Evolutionary conservation across 2,888 invertebrate species (phyloP), one percentile per base, ranked within the genome.

Genomic region (Pasiphila rectangulata): DNA sequence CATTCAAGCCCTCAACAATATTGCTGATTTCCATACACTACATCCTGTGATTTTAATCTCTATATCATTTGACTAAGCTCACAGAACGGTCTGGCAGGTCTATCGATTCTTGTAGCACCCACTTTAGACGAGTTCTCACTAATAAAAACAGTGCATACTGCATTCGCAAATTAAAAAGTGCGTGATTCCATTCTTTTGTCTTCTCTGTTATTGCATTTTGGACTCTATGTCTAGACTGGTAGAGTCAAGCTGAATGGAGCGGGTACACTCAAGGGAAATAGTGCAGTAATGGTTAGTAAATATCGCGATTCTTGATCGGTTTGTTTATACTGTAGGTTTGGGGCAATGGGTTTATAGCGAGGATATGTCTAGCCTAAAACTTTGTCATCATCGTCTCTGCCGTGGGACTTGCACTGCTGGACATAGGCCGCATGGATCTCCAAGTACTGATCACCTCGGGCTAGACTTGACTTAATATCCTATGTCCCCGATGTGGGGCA

Each of bases 231-330:
- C n/a, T n/a, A n/a, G n/a, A n/a, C n/a, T n/a, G 15, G 6, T 25
- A 25, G 12, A 25, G 25, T 12, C 10, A 6, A 25, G 6, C 42
- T 10, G 34, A 21, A 34, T 20, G 42, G 21, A 27, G 32, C 6
- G 13, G 13, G 15, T 34, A 34, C 10, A 23, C 54, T 42, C 48
- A 12, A 17, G 51, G 51, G 54, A 54, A 51, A 54, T 51, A 54
- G 40, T 47, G 40, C 46, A 46, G 48, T 55, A 55, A 55, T 55
- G 51, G 51, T 55, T 30, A 35, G 51, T 49, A 55, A 55, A 55
- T 54, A 54, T 54, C 51, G 40, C 34, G 24, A 32, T 32, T 32
- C 17, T 35, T 38, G 41, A 42, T n/a, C 29, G 1, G 17, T 2
- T n/a, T 17, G 30, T 30, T 30, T 30, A 9, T 30, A 9, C 12